phyloP scores from a whole-genome alignment of 2,888 invertebrate genomes.

The Torymus tubicola region DNA sequence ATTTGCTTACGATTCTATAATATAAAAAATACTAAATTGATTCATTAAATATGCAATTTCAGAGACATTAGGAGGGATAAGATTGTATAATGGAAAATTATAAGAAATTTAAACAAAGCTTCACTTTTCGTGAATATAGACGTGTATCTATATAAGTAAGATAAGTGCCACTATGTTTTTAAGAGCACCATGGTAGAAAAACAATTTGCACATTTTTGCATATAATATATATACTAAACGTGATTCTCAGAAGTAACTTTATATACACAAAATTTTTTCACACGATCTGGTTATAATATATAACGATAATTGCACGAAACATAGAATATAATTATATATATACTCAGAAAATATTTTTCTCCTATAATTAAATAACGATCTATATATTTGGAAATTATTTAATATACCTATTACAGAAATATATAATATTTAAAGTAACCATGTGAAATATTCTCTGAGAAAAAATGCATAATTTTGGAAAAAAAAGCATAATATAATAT shows the following conservation, averaged over 20 bases:
- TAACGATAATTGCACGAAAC: neutral
- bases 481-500: too few species aligned
- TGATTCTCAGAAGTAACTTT: neutral
- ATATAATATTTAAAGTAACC: too few species aligned
- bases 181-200: conserved; percentile 16
- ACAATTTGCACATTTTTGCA: conserved; percentile 13
- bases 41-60: conserved; percentile 44
- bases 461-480: too few species aligned
- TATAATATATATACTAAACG: too few species aligned
- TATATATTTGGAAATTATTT: too few species aligned
- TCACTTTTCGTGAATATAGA: conserved; percentile 18
- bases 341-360: neutral
- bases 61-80: conserved; percentile 49
- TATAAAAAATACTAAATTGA: conserved; percentile 8
- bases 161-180: conserved; percentile 20
- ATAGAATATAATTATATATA: neutral
- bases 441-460: too few species aligned
- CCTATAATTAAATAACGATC: too few species aligned
- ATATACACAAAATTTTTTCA: neutral
- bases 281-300: neutral
- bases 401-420: too few species aligned
- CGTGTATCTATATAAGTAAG: conserved; percentile 26
- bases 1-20: neutral
- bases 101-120: conserved; percentile 40
- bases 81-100: conserved; percentile 32